These are phyloP conservation scores for Steatornis caripensis DNA, from an alignment of 2,113 vertebrate species.

Conservation along the genomic window DNA sequence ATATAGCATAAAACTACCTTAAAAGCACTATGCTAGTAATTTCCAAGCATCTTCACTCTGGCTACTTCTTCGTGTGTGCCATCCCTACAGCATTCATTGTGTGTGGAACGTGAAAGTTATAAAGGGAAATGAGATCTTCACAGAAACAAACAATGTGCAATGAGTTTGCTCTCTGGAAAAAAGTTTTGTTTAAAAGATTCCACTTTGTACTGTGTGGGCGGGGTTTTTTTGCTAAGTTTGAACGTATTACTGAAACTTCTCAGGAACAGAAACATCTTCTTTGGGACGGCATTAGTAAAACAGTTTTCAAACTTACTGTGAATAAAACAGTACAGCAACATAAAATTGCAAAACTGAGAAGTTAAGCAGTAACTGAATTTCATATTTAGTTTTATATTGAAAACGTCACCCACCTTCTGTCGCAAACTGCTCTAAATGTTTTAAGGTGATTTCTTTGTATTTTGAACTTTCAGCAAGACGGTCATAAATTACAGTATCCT, in stretches of 20 bases:
- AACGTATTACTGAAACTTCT: neutral
- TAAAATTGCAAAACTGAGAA: neutral
- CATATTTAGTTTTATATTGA: neutral
- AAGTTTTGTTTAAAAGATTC: neutral
- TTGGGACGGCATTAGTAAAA: neutral
- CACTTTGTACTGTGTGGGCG: neutral
- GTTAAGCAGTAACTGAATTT: neutral
- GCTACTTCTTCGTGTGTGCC: neutral
- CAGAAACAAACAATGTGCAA: neutral
- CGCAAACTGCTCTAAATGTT: slow-evolving; percentile 98
- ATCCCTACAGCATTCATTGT: neutral
- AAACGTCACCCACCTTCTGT: slow-evolving; percentile 84
- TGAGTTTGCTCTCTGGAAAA: neutral
- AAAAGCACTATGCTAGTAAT: accelerated
- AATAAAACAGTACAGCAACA: neutral
- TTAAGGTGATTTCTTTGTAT: slow-evolving; percentile 97
- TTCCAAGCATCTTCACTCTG: neutral
- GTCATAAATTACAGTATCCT: slow-evolving; percentile 98
- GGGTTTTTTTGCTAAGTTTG: neutral
- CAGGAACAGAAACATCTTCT: neutral
- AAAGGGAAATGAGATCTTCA: neutral
- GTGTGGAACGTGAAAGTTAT: neutral
- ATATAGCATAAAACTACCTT: neutral
- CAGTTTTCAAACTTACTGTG: neutral
- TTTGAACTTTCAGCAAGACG: slow-evolving; percentile 93